Conservation (phyloP, 2,113 vertebrate species). For the Kryptolebias marmoratus region DNA sequence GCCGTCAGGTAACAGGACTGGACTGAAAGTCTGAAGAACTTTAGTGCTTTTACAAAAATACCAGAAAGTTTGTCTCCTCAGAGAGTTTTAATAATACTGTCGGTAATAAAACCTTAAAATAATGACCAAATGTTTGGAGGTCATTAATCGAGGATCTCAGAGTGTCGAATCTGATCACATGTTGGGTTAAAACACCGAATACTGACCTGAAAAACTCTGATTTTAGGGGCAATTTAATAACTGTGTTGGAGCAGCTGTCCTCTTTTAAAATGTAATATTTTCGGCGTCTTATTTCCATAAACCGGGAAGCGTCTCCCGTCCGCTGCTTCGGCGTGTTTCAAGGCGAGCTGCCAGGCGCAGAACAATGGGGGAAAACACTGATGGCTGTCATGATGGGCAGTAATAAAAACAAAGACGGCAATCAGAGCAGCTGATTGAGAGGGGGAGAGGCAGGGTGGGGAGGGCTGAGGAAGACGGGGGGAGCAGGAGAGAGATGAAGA, state of each 20-base stretch:
- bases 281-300: background rate
- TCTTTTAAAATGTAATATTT: background rate
- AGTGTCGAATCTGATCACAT: too few species aligned
- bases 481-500: constrained; percentile 48
- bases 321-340: background rate
- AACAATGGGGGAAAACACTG: constrained; percentile 40
- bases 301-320: background rate
- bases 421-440: constrained; percentile 60
- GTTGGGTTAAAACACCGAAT: background rate
- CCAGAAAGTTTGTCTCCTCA: background rate
- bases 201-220: background rate
- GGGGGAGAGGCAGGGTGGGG: constrained; percentile 11
- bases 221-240: background rate
- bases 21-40: background rate
- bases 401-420: constrained; percentile 58
- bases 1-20: background rate
- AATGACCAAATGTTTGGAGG: background rate
- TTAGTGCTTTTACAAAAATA: background rate
- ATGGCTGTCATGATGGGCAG: constrained; percentile 54
- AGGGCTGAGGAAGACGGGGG: constrained; percentile 15
- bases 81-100: too few species aligned
- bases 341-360: constrained; percentile 8
- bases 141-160: background rate
- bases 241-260: background rate
- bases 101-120: background rate